These are phyloP conservation scores for Cynocephalus volans DNA, from an alignment of 2,113 vertebrate species.

Conservation along the genomic window DNA sequence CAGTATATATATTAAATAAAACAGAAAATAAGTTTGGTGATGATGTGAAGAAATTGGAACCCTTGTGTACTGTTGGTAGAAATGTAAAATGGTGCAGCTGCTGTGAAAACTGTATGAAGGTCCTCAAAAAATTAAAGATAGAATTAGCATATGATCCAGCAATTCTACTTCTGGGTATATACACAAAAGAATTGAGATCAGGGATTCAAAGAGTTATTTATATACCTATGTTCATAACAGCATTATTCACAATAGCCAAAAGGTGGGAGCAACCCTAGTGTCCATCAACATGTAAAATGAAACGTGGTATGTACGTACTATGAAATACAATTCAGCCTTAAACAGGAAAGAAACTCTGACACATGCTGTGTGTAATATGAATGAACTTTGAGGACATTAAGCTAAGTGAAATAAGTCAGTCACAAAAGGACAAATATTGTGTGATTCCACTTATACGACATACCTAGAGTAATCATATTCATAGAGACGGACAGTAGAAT, in stretches of 20 bases:
- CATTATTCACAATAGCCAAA: background rate
- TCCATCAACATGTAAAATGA: background rate
- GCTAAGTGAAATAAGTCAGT: background rate
- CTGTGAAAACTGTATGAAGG: background rate
- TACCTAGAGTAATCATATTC: background rate
- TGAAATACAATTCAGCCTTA: background rate
- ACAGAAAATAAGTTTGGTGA: background rate
- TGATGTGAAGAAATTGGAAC: background rate
- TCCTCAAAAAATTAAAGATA: conserved; percentile 25
- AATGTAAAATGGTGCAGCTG: background rate
- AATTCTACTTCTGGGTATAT: background rate
- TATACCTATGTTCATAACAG: background rate
- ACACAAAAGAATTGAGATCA: background rate
- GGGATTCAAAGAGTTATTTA: background rate
- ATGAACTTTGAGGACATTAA: background rate
- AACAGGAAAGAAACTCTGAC: background rate
- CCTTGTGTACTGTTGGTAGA: background rate
- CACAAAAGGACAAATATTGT: background rate
- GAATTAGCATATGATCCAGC: background rate
- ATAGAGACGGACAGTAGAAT: background rate
- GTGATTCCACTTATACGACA: background rate
- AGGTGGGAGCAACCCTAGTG: background rate
- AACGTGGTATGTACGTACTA: background rate
- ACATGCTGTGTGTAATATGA: background rate
- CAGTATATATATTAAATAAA: background rate